Conservation (phyloP, 2,113 vertebrate species). For the Phoxinus phoxinus region DNA sequence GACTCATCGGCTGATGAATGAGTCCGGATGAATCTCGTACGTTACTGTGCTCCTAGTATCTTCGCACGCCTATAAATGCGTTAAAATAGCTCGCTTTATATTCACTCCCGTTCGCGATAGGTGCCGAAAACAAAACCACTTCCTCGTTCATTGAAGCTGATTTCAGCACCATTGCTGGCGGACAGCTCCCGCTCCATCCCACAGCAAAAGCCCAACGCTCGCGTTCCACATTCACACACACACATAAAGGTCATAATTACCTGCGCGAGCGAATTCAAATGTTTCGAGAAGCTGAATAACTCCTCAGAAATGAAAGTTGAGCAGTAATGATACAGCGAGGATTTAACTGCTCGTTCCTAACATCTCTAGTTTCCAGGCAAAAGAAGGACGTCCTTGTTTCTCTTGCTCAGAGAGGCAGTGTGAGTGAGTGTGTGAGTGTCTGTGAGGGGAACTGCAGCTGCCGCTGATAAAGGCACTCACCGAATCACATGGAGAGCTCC, state of each 20-base stretch:
- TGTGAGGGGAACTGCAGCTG: slow-evolving; percentile 64
- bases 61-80: background rate
- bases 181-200: slow-evolving; percentile 68
- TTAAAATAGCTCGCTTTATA: background rate
- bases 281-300: slow-evolving; percentile 54
- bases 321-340: slow-evolving; percentile 52
- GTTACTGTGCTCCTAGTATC: background rate
- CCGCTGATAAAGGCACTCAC: slow-evolving; percentile 62
- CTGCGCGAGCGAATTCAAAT: slow-evolving; percentile 67
- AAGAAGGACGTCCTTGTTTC: slow-evolving; percentile 77
- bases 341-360: slow-evolving; percentile 69
- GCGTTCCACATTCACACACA: slow-evolving; percentile 4
- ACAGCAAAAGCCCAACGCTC: slow-evolving; percentile 11
- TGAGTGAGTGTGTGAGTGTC: slow-evolving; percentile 53
- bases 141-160: slow-evolving; percentile 51
- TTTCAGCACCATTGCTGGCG: slow-evolving; percentile 72
- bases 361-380: slow-evolving; percentile 69
- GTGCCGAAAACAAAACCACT: slow-evolving; percentile 49
- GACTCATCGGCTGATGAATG: background rate
- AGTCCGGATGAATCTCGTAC: background rate
- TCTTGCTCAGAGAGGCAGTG: slow-evolving; percentile 54
- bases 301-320: slow-evolving; percentile 64
- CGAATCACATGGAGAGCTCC: slow-evolving; percentile 67
- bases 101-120: slow-evolving; percentile 10
- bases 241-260: slow-evolving; percentile 65